phyloP scores from a whole-genome alignment of 2,888 invertebrate species.

The Protonemura montana region DNA sequence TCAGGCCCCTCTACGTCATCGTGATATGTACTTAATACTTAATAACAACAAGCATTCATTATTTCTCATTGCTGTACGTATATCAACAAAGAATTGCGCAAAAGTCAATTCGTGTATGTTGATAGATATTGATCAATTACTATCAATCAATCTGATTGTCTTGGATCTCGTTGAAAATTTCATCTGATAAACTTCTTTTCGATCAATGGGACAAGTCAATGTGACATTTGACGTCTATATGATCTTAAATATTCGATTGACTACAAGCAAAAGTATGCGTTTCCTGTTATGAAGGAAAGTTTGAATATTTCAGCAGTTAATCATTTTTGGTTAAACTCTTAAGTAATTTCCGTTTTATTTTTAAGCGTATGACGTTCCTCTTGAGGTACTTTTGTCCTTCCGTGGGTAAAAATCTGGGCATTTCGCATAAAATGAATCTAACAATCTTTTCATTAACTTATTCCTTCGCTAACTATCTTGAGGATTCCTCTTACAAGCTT shows the following conservation, averaged over 20 bases:
- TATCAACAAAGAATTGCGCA: neutral
- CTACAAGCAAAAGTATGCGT: too few species aligned
- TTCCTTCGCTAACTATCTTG: too few species aligned
- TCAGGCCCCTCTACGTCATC: slow-evolving; percentile 3
- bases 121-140: neutral
- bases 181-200: neutral
- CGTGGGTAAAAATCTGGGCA: too few species aligned
- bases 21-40: neutral
- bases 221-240: neutral
- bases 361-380: too few species aligned
- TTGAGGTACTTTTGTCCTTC: too few species aligned
- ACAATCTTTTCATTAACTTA: too few species aligned
- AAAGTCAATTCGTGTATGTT: neutral
- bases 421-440: too few species aligned
- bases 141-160: neutral
- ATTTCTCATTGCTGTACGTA: neutral
- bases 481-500: too few species aligned
- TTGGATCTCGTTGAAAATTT: neutral
- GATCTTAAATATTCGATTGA: neutral
- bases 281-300: too few species aligned
- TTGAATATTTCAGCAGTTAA: too few species aligned
- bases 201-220: neutral
- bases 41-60: neutral
- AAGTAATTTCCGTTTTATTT: too few species aligned
- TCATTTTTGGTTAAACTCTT: too few species aligned